Base-by-base conservation (phyloP, 2,888 invertebrate species). In the Hybos culiciformis region DNA sequence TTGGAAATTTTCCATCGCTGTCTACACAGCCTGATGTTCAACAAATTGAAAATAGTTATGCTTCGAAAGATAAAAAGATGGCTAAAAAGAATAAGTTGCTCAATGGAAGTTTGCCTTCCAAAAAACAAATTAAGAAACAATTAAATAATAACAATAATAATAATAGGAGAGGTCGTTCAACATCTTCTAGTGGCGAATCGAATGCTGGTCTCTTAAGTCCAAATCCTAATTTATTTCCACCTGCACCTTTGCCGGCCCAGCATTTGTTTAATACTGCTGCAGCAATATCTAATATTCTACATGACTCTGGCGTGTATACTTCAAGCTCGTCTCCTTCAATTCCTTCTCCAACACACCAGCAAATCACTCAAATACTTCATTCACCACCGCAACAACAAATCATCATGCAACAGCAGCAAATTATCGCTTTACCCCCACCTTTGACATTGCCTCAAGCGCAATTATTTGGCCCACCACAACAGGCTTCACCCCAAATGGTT, bases 161-260 rank as follows among this genome's bases (percentile, higher is more conserved):
- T 23, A 29, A 39, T 42, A 55, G 60, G 44, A 56, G 66, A 9
- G 63, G 63, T 46, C 57, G 66, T 6, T 62, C 63, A 12, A 65
- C 63, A 3, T 66, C 66, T 6, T 65, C 65, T 4, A 66, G 66
- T 49, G 63, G 66, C n/a, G 66, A 66, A 38, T 66, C 66, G 49
- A 65, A 62, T 46, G 54, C 57, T 1, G 58, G 56, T 14, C 50
- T 63, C 1, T 55, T 62, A 19, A 63, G 63, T 50, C 63, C 63
- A 3, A 62, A 58, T 47, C 49, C 56, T 19, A 54, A 52, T 14
- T 36, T 39, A 12, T 42, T 41, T 11, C 37, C 32, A 34, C 11
- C 19, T 36, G 19, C 14, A 14, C 32, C 24, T 33, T 37, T 39
- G 2, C 23, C 42, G 1, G 43, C 41, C 33, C 31, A 39, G 2